phyloP scores from a whole-genome alignment of 1,140 invertebrate genomes.

The Homarus americanus region DNA sequence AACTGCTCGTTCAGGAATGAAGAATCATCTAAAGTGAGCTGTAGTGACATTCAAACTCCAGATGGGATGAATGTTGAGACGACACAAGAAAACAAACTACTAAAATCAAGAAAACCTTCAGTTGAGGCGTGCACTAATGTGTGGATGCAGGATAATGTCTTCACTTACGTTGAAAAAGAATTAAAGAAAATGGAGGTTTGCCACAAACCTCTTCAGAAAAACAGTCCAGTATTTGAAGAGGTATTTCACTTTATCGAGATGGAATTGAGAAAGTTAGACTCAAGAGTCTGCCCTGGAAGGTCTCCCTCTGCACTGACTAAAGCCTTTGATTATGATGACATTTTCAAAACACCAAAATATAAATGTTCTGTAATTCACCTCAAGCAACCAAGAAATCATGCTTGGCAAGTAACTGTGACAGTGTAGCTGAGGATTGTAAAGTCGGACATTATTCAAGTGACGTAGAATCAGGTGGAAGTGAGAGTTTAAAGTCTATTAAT shows the following conservation, averaged over 20 bases:
- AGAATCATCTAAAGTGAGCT: not conserved
- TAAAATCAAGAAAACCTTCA: not conserved
- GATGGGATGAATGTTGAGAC: too few relatives aligned
- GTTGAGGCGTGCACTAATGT: not conserved
- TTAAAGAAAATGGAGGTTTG: conserved; percentile 24
- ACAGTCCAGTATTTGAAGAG: conserved; percentile 9
- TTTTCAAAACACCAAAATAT: not conserved
- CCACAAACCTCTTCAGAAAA: not conserved
- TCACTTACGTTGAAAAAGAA: conserved; percentile 37
- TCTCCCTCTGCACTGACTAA: not conserved
- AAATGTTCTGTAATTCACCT: not conserved
- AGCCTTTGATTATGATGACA: not conserved
- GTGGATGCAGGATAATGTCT: conserved; percentile 41
- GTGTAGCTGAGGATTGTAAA: not conserved
- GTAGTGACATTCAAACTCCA: not conserved
- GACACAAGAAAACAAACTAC: too few relatives aligned
- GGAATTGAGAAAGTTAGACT: conserved; percentile 30
- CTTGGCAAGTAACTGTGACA: not conserved
- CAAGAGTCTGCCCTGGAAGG: not conserved
- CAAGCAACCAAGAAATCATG: not conserved
- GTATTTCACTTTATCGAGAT: conserved; percentile 39
- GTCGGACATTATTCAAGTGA: not conserved
- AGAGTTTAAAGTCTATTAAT: too few relatives aligned
- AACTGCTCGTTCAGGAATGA: not conserved
- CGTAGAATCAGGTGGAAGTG: not conserved